Evolutionary conservation across 2,797 vertebrate species (phyloP).

Genomic region (Pseudochromis fuscus): DNA sequence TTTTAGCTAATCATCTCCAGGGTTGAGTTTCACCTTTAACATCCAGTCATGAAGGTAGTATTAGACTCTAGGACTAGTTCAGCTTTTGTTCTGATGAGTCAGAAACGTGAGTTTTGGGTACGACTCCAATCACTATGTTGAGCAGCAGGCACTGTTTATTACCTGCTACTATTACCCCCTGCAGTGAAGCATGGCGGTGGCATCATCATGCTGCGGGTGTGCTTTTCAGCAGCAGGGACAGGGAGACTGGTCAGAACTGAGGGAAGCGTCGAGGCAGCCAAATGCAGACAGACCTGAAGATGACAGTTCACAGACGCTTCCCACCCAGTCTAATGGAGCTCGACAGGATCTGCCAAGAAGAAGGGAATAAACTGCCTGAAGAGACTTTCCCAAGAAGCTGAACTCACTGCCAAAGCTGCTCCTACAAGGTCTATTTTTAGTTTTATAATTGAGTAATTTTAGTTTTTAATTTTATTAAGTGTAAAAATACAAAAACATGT

Average conservation of each 20-base stretch:
- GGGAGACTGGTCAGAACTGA: neutral
- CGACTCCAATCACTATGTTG: too few species aligned
- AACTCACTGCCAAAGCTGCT: neutral
- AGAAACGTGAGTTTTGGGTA: neutral
- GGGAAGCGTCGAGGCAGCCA: neutral
- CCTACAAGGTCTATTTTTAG: neutral
- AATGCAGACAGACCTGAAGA: neutral
- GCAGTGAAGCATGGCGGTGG: neutral
- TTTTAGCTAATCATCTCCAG: neutral
- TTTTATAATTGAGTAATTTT: too few species aligned
- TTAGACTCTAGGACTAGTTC: neutral
- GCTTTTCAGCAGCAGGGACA: neutral
- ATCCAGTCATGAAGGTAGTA: neutral
- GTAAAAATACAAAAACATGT: too few species aligned
- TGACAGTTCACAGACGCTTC: neutral
- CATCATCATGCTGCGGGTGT: neutral
- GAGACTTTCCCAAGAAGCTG: neutral
- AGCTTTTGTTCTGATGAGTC: neutral
- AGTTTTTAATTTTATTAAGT: too few species aligned
- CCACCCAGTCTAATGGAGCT: neutral
- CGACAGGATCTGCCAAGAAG: neutral
- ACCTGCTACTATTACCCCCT: neutral
- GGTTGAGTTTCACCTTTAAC: neutral
- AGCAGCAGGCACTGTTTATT: too few species aligned
- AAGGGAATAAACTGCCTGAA: neutral